A percentile compares a stretch with the other conserved stretches of the same genome.
These are phyloP conservation scores for Papilio xuthus DNA, from an alignment of 1,140 invertebrate genomes.

Conservation along the genomic window DNA sequence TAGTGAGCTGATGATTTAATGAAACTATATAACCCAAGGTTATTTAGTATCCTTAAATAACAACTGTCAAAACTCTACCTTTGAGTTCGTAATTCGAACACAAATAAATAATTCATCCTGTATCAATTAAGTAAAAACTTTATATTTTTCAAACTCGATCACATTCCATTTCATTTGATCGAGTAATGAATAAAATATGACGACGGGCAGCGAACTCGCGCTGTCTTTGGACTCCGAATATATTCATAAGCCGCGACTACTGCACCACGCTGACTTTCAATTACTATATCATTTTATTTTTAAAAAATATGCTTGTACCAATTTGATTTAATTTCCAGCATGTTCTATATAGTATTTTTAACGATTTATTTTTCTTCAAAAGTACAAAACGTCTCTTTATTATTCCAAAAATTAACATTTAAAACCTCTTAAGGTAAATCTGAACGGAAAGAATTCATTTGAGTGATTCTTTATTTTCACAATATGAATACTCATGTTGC, in stretches of 20 bases:
- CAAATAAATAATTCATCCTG: constrained; percentile 44
- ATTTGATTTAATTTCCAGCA: not conserved
- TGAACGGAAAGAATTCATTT: not conserved
- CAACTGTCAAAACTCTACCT: not conserved
- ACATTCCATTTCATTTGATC: constrained; percentile 46
- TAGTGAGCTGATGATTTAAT: too few species aligned
- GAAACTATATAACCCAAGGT: too few species aligned
- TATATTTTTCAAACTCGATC: constrained; percentile 42
- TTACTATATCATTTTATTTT: constrained; percentile 18
- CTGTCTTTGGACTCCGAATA: constrained; percentile 26
- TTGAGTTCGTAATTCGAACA: constrained; percentile 10
- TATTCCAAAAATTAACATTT: not conserved
- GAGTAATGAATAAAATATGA: constrained; percentile 45
- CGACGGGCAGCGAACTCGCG: constrained; percentile 25
- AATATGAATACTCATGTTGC: not conserved
- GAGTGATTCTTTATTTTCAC: too few species aligned
- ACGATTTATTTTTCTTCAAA: not conserved
- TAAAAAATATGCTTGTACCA: constrained; percentile 2
- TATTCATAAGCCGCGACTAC: constrained; percentile 37
- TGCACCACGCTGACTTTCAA: constrained; percentile 24
- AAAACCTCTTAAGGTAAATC: not conserved
- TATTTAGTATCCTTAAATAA: not conserved
- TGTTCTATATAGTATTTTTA: not conserved
- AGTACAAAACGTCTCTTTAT: not conserved
- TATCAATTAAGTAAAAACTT: constrained; percentile 43